These are phyloP conservation scores for Sebastolobus altivelis DNA, from an alignment of 2,797 vertebrate genomes.

Conservation along the genomic window DNA sequence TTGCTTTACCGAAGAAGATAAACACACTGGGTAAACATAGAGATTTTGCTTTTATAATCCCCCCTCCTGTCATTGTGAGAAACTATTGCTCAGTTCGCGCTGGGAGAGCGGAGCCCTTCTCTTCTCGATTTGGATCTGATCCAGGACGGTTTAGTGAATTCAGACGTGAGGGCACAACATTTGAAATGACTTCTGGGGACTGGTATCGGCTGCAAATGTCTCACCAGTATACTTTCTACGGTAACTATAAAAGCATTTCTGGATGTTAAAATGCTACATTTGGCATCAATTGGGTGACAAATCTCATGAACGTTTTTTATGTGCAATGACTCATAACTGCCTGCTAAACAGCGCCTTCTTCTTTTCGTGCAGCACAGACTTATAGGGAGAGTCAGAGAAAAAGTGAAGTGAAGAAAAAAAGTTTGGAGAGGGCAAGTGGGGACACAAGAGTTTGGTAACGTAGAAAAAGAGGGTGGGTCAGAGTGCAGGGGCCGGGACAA, in stretches of 20 bases:
- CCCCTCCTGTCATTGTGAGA: slow-evolving; percentile 21
- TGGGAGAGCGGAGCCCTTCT: background rate
- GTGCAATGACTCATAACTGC: slow-evolving; percentile 8
- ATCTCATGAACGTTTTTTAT: slow-evolving; percentile 5
- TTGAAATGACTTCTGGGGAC: background rate
- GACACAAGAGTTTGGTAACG: slow-evolving; percentile 51
- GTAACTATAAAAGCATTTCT: slow-evolving; percentile 1
- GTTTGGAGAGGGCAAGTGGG: slow-evolving; percentile 37
- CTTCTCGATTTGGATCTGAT: slow-evolving; percentile 11
- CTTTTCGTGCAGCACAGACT: slow-evolving; percentile 1
- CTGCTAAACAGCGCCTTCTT: slow-evolving; percentile 17
- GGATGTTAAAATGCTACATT: slow-evolving; percentile 31
- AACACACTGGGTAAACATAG: slow-evolving; percentile 30
- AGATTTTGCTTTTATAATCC: slow-evolving; percentile 17
- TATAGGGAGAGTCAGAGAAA: background rate
- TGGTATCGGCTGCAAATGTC: background rate
- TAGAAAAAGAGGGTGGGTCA: slow-evolving; percentile 27
- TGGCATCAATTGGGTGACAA: slow-evolving; percentile 13
- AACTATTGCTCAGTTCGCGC: slow-evolving; percentile 6
- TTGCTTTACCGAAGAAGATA: slow-evolving; percentile 35
- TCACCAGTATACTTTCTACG: background rate
- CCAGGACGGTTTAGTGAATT: background rate
- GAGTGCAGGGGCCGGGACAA: slow-evolving; percentile 24
- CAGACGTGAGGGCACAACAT: background rate
- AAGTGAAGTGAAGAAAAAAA: slow-evolving; percentile 5